Evolutionary conservation across 2,888 invertebrate genomes (phyloP), one percentile per base, ranked within the genome.

Genomic region (Iselma pallidipennis): DNA sequence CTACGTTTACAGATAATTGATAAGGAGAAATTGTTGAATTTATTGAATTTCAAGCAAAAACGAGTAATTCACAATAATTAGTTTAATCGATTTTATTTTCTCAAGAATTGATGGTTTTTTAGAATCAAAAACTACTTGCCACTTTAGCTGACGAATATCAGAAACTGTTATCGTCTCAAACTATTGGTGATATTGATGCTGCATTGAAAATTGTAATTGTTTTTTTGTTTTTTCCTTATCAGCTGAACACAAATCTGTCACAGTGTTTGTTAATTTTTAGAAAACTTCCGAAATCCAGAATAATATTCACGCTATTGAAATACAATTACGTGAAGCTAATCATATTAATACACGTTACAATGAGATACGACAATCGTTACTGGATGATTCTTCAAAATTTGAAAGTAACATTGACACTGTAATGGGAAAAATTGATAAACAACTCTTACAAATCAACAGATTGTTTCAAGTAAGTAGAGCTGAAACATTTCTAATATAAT

Each of bases 301-400:
- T 76, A 90, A 90, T 77, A 89, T 94, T 61, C 92, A 94, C 75
- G 89, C 90, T 63, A 88, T 92, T 0, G 86, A 91, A 57, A 89
- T 94, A 29, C 92, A 93, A 82, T 89, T 91, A 85, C 89, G 91
- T 75, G 93, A 94, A 80, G 92, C 92, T 0, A 89, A 90, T 71
- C 87, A 92, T 67, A 88, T 93, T 6, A 88, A 88, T 68, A 90
- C 89, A 76, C 92, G 92, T 77, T 94, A 93, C 75, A 82, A 85
- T 33, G 87, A 88, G 1, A 92, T 93, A 57, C 86, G 88, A 82
- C 87, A 85, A 69, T 87, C 89, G 0, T 80, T 92, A 0, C 82
- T 88, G 76, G 87, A 88, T 12, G 92, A 92, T 74, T 86, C 90
- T 0, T 89, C 90, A 1, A 87, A 87, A 69, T 92, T 91, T 69